These are phyloP conservation scores for Condylura cristata DNA, from an alignment of 2,113 vertebrate species.

Conservation along the genomic window DNA sequence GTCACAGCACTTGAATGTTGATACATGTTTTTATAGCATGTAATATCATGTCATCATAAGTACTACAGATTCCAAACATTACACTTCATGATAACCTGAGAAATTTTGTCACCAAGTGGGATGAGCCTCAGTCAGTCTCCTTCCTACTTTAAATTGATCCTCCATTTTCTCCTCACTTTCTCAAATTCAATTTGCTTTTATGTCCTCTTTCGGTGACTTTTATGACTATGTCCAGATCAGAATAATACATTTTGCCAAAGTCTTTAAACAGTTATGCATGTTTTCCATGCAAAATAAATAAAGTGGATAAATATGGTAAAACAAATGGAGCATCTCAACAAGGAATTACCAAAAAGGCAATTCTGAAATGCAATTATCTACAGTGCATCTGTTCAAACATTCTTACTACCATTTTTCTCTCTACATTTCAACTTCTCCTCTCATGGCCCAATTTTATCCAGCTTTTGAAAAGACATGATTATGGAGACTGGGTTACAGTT, in stretches of 20 bases:
- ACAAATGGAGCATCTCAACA: conserved; percentile 61
- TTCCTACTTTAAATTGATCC: too few relatives aligned
- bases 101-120: background rate
- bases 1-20: background rate
- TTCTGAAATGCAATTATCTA: conserved; percentile 61
- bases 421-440: conserved; percentile 62
- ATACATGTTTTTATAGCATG: background rate
- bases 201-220: background rate
- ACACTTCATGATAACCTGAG: background rate
- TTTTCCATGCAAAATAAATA: conserved; percentile 67
- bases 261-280: conserved; percentile 13
- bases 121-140: background rate
- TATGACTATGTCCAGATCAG: background rate
- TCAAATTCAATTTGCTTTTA: background rate
- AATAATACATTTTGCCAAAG: conserved; percentile 17
- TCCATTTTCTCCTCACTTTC: background rate
- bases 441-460: conserved; percentile 42
- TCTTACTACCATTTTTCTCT: conserved; percentile 66
- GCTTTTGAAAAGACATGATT: conserved; percentile 17
- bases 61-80: background rate
- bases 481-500: background rate
- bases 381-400: conserved; percentile 66
- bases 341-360: conserved; percentile 55
- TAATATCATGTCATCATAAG: background rate
- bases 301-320: conserved; percentile 68